These are phyloP conservation scores for Poeciliopsis turneri DNA, from an alignment of 2,797 vertebrate genomes.

Conservation along the genomic window DNA sequence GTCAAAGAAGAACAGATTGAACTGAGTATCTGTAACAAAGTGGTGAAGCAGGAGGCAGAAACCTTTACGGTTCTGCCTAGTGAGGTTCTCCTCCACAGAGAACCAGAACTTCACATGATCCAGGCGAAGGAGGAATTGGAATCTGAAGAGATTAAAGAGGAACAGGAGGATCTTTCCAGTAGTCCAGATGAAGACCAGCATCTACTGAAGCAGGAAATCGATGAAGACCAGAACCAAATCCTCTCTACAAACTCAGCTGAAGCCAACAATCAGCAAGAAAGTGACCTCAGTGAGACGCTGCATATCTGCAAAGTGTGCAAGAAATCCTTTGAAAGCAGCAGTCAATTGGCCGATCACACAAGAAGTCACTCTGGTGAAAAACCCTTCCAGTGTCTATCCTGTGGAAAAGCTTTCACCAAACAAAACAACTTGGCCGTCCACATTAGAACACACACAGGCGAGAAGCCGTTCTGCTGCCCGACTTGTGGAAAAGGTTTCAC, in stretches of 20 bases:
- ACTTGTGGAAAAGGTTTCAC: background rate
- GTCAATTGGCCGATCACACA: background rate
- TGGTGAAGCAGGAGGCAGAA: background rate
- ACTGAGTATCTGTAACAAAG: background rate
- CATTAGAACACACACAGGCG: background rate
- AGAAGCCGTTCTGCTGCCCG: background rate
- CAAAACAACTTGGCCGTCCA: constrained; percentile 1
- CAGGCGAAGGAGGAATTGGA: background rate
- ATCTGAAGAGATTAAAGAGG: background rate
- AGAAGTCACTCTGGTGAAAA: background rate
- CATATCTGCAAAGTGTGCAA: background rate
- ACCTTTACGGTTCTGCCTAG: background rate
- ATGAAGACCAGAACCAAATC: background rate
- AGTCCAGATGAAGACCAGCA: background rate
- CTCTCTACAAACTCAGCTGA: background rate
- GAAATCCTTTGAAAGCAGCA: background rate
- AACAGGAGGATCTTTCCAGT: background rate
- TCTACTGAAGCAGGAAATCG: background rate
- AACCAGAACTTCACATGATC: background rate
- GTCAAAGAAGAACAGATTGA: constrained; percentile 1
- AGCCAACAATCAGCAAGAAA: background rate
- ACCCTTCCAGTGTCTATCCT: background rate
- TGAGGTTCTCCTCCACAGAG: too few species aligned
- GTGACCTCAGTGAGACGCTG: background rate
- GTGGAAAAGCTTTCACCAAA: constrained; percentile 5